Conservation (phyloP, 2,888 invertebrate species). For the Conus canariensis region DNA sequence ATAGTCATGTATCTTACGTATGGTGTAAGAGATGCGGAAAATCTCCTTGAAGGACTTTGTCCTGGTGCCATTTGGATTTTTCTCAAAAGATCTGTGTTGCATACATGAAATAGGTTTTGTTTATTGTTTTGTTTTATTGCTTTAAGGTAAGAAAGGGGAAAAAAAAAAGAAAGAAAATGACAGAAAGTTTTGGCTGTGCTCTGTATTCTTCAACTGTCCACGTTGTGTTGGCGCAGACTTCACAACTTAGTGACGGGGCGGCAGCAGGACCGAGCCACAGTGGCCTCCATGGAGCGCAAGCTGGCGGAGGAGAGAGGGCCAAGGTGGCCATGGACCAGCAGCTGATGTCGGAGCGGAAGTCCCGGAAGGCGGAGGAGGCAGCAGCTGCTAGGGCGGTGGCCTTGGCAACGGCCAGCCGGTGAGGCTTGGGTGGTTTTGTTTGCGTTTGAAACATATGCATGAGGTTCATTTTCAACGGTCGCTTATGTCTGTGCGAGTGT, state of each 20-base stretch:
- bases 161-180: too few relatives aligned
- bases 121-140: too few relatives aligned
- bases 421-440: conserved; percentile 21
- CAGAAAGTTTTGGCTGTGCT: too few relatives aligned
- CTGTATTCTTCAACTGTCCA: too few relatives aligned
- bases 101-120: too few relatives aligned
- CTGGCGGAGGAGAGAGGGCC: conserved; percentile 91
- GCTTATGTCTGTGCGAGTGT: not conserved
- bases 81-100: too few relatives aligned
- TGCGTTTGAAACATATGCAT: too few relatives aligned
- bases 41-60: too few relatives aligned
- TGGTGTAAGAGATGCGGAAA: too few relatives aligned
- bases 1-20: too few relatives aligned
- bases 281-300: conserved; percentile 88
- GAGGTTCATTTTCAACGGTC: not conserved
- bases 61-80: too few relatives aligned
- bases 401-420: conserved; percentile 73
- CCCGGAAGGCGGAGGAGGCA: conserved; percentile 83
- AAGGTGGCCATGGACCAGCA: conserved; percentile 87
- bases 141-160: too few relatives aligned
- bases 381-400: conserved; percentile 78
- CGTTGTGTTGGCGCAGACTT: conserved; percentile 80
- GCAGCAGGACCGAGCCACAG: conserved; percentile 88
- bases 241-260: conserved; percentile 87
- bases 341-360: conserved; percentile 86